phyloP scores from a whole-genome alignment of 2,797 vertebrate species.

The Cyclura pinguis region DNA sequence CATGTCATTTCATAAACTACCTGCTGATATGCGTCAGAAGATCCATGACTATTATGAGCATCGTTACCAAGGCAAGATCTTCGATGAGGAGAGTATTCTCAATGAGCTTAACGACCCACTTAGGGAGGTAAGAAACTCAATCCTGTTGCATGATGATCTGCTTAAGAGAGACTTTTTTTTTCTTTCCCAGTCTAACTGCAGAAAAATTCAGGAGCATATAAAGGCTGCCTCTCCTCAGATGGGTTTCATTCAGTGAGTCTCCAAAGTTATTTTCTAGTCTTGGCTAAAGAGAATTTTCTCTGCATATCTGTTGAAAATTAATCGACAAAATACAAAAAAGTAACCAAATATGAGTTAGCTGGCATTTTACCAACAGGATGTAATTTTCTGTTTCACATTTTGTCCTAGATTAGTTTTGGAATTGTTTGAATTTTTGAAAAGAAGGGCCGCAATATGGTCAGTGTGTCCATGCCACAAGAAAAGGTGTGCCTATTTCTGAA shows the following conservation, averaged over 20 bases:
- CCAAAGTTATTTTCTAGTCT: not conserved
- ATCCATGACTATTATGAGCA: constrained; percentile 99
- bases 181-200: not conserved
- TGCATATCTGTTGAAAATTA: not conserved
- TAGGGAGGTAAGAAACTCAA: constrained; percentile 89
- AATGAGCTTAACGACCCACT: constrained; percentile 97
- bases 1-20: constrained; percentile 99
- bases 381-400: not conserved
- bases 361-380: too few relatives aligned
- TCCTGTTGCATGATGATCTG: fast-evolving
- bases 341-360: not conserved
- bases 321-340: not conserved
- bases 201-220: not conserved
- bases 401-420: not conserved
- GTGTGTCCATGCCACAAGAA: too few relatives aligned
- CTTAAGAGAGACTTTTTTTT: fast-evolving
- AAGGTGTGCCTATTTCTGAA: too few relatives aligned
- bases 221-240: not conserved
- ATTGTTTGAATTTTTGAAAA: not conserved
- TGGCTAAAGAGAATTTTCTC: not conserved
- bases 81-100: constrained; percentile 98
- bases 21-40: constrained; percentile 99
- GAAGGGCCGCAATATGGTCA: too few relatives aligned
- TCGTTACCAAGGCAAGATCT: constrained; percentile 98
- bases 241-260: not conserved